A percentile compares a stretch with the other conserved stretches of the same genome.
These are phyloP conservation scores for Drosophila littoralis DNA, from an alignment of 1,140 invertebrate species.

Conservation along the genomic window DNA sequence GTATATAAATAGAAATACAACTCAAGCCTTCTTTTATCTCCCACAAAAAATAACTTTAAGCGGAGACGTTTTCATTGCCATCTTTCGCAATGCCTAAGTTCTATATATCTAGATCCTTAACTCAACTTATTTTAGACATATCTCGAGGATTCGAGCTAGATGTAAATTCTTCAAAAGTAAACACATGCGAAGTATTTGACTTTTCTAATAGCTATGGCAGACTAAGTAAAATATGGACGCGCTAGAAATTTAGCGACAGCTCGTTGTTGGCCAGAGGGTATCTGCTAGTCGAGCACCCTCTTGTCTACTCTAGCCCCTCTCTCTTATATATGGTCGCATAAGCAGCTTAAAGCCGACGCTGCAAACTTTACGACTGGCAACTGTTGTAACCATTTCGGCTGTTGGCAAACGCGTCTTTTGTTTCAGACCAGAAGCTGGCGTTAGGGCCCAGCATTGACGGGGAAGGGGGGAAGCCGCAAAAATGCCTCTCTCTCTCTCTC, in stretches of 20 bases:
- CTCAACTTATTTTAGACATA: too few species aligned
- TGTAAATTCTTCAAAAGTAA: too few species aligned
- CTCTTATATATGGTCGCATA: conserved; percentile 34
- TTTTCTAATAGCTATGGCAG: too few species aligned
- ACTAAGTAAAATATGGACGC: too few species aligned
- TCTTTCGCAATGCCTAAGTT: too few species aligned
- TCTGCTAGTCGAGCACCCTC: neutral
- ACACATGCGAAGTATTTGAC: too few species aligned
- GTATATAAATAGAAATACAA: too few species aligned
- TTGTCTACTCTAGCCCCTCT: neutral
- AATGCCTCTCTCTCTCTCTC: conserved; percentile 21
- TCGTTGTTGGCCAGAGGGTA: neutral
- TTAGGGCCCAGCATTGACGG: conserved; percentile 2
- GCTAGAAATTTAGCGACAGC: neutral
- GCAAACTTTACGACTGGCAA: conserved; percentile 71
- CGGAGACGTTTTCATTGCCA: too few species aligned
- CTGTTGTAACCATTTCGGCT: conserved; percentile 38
- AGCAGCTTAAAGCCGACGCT: conserved; percentile 73
- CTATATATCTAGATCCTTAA: too few species aligned
- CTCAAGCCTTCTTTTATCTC: too few species aligned
- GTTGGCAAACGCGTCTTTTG: conserved; percentile 47
- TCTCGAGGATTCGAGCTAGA: too few species aligned
- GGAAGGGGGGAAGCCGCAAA: conserved; percentile 19
- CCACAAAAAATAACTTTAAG: too few species aligned
- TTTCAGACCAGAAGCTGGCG: conserved; percentile 45